A percentile compares a stretch with the other conserved stretches of the same genome.
Evolutionary conservation across 2,113 vertebrate species (phyloP).

Genomic region (Talpa occidentalis): DNA sequence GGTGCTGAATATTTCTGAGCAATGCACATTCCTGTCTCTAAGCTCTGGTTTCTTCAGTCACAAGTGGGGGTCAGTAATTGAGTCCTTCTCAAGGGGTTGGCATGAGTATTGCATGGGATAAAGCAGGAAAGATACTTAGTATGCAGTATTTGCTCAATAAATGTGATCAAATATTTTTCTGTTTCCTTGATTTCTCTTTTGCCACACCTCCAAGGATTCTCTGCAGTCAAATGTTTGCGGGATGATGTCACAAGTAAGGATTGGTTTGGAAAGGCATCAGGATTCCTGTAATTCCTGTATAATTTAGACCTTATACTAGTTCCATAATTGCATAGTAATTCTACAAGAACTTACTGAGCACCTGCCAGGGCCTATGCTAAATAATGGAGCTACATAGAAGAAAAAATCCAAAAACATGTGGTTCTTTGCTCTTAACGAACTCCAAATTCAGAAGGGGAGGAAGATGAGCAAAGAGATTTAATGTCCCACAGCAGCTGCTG

Average conservation of each 20-base stretch:
- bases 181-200: not conserved
- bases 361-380: not conserved
- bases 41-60: not conserved
- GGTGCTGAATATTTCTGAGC: not conserved
- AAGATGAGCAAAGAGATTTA: not conserved
- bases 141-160: not conserved
- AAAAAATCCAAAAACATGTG: not conserved
- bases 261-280: not conserved
- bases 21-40: not conserved
- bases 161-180: not conserved
- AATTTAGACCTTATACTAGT: not conserved
- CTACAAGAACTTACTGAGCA: not conserved
- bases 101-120: not conserved
- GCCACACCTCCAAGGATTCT: not conserved
- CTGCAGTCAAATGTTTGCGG: not conserved
- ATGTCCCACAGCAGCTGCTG: not conserved
- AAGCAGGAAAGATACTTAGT: not conserved
- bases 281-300: not conserved
- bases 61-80: not conserved
- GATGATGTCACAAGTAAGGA: not conserved
- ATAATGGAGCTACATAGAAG: not conserved
- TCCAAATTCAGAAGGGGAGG: not conserved
- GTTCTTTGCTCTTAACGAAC: not conserved
- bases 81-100: not conserved
- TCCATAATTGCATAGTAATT: not conserved